Evolutionary conservation across 1,140 invertebrate species (phyloP).

Genomic region (Archivesica marissinica): DNA sequence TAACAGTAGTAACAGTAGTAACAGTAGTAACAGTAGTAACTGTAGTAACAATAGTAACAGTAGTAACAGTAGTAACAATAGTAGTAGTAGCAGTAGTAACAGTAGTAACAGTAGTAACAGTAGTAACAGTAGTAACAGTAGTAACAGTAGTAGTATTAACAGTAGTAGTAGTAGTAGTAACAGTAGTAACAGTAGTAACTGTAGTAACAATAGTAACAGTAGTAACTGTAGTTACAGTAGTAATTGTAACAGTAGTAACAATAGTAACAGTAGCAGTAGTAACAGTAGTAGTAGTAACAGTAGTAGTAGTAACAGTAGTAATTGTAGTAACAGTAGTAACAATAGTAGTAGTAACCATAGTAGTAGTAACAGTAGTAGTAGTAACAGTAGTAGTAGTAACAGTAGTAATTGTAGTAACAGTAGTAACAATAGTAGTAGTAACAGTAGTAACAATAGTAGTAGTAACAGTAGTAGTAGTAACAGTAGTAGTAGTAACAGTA

Average conservation of each 20-base stretch:
- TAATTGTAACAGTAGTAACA: background rate
- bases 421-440: background rate
- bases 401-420: background rate
- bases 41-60: background rate
- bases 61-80: background rate
- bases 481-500: no score
- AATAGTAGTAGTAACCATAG: background rate
- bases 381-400: conserved; percentile 15
- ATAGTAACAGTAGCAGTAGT: background rate
- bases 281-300: background rate
- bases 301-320: conserved; percentile 15
- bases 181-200: background rate
- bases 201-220: background rate
- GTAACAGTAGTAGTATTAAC: background rate
- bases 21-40: background rate
- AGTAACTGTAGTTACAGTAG: background rate
- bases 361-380: conserved; percentile 7
- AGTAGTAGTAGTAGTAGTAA: background rate
- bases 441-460: no score
- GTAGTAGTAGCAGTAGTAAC: background rate
- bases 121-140: background rate
- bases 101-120: background rate
- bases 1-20: no score
- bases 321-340: background rate
- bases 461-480: no score